Base-by-base conservation (phyloP, 2,113 vertebrate species). In the Pteronura brasiliensis region DNA sequence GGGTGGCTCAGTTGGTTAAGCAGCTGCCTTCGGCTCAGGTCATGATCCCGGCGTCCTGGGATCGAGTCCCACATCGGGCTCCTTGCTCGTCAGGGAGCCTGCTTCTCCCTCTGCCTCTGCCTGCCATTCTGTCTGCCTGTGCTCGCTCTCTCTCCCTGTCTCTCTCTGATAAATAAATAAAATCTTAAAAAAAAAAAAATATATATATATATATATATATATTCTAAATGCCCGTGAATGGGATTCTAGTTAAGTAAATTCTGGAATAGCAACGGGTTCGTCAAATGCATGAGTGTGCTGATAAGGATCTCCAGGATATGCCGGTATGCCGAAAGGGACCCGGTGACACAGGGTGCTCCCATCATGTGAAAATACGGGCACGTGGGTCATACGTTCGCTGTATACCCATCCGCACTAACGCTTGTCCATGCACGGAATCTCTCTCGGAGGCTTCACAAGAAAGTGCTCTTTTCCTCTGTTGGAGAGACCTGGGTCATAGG, bases 331-430 rank as follows among this genome's bases (percentile, higher is more conserved):
- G 36, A 47, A 52, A 61, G 42, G 42, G n/a, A 55, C 69, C 21
- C 0, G 0, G 29, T 39, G 65, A 36, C 9, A 21, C 12, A 5
- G 69, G 10, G 20, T 1, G 31, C 39, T 31, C 21, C 27, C 49
- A 7, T 44, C 8, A 3, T 5, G 13, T 31, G 57, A 86, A 81
- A 89, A 91, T 2, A 4, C 1, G 23, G 23, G 18, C 39, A 7
- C 2, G 14, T 3, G 3, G 15, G 6, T 31, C 4, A 52, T 34
- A 29, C 9, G 29, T 6, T 14, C 23, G 29, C 36, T 12, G 1
- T 6, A 44, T 0, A 10, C 20, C 44, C 65, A 14, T 27, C 15
- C 2, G 2, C 15, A 6, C 17, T 6, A 3, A 29, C 3, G 25
- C 34, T 67, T 39, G 31, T 4, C 39, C 55, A 6, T 42, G 27